phyloP scores from a whole-genome alignment of 2,113 vertebrate genomes.

The Galbula dea region DNA sequence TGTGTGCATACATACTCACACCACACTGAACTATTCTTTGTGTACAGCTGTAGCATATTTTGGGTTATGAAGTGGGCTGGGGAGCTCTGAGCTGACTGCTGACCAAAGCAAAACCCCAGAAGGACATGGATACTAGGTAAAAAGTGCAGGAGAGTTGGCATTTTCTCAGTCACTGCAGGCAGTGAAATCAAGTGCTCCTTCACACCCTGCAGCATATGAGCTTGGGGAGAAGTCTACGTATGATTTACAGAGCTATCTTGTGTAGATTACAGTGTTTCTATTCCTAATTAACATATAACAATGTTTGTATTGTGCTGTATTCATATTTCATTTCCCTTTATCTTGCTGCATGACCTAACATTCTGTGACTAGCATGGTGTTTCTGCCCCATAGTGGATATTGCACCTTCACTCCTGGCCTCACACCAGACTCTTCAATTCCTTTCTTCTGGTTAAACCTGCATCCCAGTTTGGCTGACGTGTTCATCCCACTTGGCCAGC shows the following conservation, averaged over 20 bases:
- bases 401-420: neutral
- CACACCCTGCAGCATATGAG: accelerated
- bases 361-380: accelerated
- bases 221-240: neutral
- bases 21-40: neutral
- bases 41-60: neutral
- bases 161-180: neutral
- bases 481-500: accelerated
- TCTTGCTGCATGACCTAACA: accelerated
- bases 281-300: neutral
- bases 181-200: neutral
- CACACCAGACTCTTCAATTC: accelerated
- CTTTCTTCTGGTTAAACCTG: neutral
- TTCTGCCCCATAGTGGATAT: neutral
- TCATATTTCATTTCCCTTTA: neutral
- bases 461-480: neutral
- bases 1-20: accelerated
- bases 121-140: neutral
- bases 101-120: neutral
- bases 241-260: neutral
- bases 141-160: neutral
- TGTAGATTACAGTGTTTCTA: neutral
- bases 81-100: neutral
- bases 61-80: neutral
- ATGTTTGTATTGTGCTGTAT: neutral